Percentiles rank a stretch among this genome's conserved stretches.
Conservation (phyloP, 2,113 vertebrate genomes). For the Butastur rufipennis region DNA sequence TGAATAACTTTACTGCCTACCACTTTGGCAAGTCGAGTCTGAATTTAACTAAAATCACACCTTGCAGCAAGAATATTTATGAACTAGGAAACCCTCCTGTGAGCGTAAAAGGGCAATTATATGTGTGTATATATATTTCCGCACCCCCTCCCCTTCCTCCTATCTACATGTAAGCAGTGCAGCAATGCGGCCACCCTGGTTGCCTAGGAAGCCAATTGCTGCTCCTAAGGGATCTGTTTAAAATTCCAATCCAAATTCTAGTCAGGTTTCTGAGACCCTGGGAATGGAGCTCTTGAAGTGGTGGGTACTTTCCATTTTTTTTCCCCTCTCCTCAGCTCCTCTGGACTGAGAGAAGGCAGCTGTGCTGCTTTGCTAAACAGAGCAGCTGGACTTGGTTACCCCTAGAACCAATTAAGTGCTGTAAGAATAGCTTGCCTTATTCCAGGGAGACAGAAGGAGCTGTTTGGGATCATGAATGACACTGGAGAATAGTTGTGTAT, state of each 20-base stretch:
- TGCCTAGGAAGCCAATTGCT: conserved; percentile 62
- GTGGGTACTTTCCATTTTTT: not conserved
- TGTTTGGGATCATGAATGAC: conserved; percentile 1
- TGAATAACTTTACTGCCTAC: conserved; percentile 6
- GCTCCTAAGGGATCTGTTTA: conserved; percentile 48
- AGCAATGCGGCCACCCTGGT: conserved; percentile 6
- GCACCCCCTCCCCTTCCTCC: not conserved
- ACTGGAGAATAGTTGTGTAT: not conserved
- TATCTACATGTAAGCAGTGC: not conserved
- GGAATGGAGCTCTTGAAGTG: conserved; percentile 23
- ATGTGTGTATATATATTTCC: not conserved
- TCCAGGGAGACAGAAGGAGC: not conserved
- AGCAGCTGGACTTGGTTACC: conserved; percentile 49
- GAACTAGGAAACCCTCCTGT: conserved; percentile 30
- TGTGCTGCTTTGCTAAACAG: conserved; percentile 17
- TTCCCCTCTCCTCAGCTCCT: not conserved
- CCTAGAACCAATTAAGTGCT: conserved; percentile 35
- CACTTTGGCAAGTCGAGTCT: not conserved
- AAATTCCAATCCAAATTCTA: conserved; percentile 50
- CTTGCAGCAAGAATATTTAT: conserved; percentile 39
- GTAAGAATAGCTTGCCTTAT: conserved; percentile 28
- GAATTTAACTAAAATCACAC: conserved; percentile 38
- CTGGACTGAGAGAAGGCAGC: conserved; percentile 39
- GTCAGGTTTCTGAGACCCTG: conserved; percentile 33
- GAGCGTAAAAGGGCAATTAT: not conserved